Base-by-base conservation (phyloP, 2,113 vertebrate genomes). In the Pterocles orientalis region DNA sequence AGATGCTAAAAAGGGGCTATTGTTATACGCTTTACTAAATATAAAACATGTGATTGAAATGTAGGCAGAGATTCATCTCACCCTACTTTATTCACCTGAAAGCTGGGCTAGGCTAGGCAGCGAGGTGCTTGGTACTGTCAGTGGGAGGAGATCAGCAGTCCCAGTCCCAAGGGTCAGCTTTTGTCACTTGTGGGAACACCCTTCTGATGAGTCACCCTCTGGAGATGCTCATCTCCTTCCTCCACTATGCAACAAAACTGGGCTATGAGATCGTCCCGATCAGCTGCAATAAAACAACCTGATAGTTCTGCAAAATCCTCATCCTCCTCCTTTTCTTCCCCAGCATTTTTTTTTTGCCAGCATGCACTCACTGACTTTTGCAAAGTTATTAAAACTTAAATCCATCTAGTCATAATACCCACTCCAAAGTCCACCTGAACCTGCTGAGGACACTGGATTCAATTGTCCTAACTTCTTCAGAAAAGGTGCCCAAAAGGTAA, bases 71-170 rank as follows among this genome's bases (percentile, higher is more conserved):
- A 84, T 48, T 86, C 51, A 82, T 95, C 86, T 78, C 93, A 89
- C 57, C 91, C 94, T 88, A 91, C 61, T 91, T 95, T 91, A 91
- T 82, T 88, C 86, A 97, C 95, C 94, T 94, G 73, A 76, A 84
- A 54, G 23, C 86, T 58, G 64, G 60, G 79, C 60, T 62, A 36
- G 36, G 47, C 45, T n/a, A 75, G 48, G 64, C 90, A 70, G 36
- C 1, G 1, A 62, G 56, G 72, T 3, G 2, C 56, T 58, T 29
- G 26, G 43, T 14, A 8, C 0, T n/a, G 0, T 56, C 70, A 82
- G 65, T 4, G 3, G 66, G 19, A 66, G 6, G 53, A 81, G 58
- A 86, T 58, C 26, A 87, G 73, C 51, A 33, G 16, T 45, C 56
- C 51, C 34, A n/a, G 16, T 45, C 60, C 51, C 34, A n/a, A 75